phyloP scores from a whole-genome alignment of 2,888 invertebrate genomes.

The Thera britannica region DNA sequence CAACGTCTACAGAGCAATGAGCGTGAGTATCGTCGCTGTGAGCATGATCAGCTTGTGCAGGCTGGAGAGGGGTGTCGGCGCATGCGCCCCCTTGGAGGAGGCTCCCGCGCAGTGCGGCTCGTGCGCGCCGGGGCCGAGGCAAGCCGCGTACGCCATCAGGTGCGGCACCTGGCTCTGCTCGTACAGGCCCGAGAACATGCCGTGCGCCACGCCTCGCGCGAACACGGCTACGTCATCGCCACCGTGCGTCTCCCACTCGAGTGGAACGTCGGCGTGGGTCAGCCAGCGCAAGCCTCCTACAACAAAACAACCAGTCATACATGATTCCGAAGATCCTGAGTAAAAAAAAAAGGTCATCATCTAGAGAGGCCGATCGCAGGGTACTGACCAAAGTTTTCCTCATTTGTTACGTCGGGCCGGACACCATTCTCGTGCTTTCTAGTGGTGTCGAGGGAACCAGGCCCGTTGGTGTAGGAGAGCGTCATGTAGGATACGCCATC shows the following conservation, averaged over 20 bases:
- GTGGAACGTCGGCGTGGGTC: slow-evolving; percentile 80
- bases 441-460: slow-evolving; percentile 70
- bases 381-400: slow-evolving; percentile 64
- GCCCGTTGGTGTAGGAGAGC: slow-evolving; percentile 82
- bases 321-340: too few species aligned
- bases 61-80: background rate
- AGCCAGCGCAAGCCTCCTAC: slow-evolving; percentile 45
- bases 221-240: slow-evolving; percentile 92
- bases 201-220: slow-evolving; percentile 88
- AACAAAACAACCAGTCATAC: background rate
- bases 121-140: slow-evolving; percentile 85
- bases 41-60: background rate
- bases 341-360: too few species aligned
- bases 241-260: slow-evolving; percentile 88
- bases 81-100: too few species aligned
- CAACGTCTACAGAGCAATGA: background rate
- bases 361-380: background rate
- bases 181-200: slow-evolving; percentile 89
- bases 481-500: slow-evolving; percentile 82
- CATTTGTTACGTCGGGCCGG: slow-evolving; percentile 69
- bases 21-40: background rate
- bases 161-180: slow-evolving; percentile 92
- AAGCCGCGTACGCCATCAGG: slow-evolving; percentile 89
- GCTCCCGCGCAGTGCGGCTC: slow-evolving; percentile 22
- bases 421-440: slow-evolving; percentile 85